Percentiles rank a stretch among this genome's conserved stretches.
phyloP scores from a whole-genome alignment of 1,140 invertebrate species.

The Zaprionus lachaisei region DNA sequence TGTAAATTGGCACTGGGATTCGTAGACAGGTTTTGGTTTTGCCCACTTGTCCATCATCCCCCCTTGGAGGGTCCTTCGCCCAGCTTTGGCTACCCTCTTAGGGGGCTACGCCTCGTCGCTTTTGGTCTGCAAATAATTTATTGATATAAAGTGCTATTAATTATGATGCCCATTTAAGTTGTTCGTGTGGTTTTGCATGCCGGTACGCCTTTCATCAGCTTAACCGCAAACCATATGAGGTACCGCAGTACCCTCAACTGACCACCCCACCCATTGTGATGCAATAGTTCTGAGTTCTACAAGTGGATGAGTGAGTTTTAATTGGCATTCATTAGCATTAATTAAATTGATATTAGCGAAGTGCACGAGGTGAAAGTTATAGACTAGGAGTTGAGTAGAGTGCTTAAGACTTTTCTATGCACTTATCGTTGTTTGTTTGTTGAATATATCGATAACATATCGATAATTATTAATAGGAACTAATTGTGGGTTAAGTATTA shows the following conservation, averaged over 20 bases:
- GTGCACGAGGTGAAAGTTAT: background rate
- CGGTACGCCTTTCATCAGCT: background rate
- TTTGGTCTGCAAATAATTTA: slow-evolving; percentile 64
- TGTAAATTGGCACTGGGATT: slow-evolving; percentile 8
- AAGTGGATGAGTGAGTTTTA: slow-evolving; percentile 3
- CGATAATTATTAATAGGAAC: too few relatives aligned
- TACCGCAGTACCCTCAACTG: background rate
- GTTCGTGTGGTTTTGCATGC: slow-evolving; percentile 15
- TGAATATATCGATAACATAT: too few relatives aligned
- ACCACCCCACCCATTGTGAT: background rate
- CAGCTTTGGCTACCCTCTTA: background rate
- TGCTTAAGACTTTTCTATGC: too few relatives aligned
- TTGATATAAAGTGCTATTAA: slow-evolving; percentile 78
- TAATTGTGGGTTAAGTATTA: too few relatives aligned
- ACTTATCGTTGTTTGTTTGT: too few relatives aligned
- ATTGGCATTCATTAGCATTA: background rate
- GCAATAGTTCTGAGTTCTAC: background rate
- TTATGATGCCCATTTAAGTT: slow-evolving; percentile 63
- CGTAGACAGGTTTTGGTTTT: background rate
- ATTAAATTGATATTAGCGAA: background rate
- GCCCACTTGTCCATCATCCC: background rate
- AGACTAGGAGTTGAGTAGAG: background rate
- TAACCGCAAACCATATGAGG: slow-evolving; percentile 10
- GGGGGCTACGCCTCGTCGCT: slow-evolving; percentile 22
- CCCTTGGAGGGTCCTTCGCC: background rate